Evolutionary conservation across 92 coral and sea anemone genomes (phyloP).

Genomic region (Micromussa lordhowensis): DNA sequence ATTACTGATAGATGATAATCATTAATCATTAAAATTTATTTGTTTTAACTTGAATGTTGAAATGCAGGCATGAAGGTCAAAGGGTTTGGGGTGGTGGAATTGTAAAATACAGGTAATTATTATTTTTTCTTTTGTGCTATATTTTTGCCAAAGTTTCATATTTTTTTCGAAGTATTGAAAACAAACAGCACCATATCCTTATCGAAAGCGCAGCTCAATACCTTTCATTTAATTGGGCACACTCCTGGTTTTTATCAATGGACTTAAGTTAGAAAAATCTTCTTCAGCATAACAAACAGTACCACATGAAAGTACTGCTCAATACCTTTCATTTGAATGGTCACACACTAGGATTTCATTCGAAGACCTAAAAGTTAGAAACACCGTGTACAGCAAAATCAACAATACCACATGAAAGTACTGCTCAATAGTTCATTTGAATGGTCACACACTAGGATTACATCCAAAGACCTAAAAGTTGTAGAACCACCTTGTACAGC

Average conservation of each 20-base stretch:
- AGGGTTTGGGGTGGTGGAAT: slow-evolving; percentile 99
- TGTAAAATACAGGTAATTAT: slow-evolving; percentile 86
- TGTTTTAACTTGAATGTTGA: not conserved
- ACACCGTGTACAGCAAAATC: no score
- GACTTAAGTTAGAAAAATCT: no score
- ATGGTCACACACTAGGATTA: not conserved
- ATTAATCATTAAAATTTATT: not conserved
- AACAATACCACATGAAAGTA: not conserved
- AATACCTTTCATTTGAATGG: no score
- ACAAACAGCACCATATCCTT: not conserved
- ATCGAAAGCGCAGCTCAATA: no score
- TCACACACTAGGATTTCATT: no score
- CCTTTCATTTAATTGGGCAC: no score
- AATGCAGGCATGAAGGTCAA: slow-evolving; percentile 87
- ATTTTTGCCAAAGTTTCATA: not conserved
- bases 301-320: no score
- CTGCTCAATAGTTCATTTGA: not conserved
- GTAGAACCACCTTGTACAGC: not conserved
- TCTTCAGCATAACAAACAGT: no score
- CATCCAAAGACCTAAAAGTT: not conserved
- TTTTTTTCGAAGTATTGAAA: no score
- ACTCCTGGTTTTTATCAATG: no score
- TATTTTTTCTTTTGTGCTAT: not conserved
- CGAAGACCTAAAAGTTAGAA: no score
- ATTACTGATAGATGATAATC: no score